Conservation (phyloP, 2,888 invertebrate genomes). For the Pseudococcus jackbeardsleyi region DNA sequence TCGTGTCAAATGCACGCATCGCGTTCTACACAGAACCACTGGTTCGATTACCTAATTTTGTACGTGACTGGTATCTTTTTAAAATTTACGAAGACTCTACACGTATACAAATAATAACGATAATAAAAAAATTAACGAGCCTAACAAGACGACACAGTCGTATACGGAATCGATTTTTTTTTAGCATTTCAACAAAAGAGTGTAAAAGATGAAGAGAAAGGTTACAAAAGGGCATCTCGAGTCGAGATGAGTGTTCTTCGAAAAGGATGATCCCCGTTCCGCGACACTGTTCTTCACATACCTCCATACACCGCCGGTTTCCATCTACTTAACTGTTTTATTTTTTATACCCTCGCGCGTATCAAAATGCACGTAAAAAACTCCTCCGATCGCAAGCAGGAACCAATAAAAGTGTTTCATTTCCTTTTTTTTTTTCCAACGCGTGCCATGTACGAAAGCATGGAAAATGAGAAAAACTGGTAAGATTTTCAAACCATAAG, state of each 20-base stretch:
- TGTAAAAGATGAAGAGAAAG: slow-evolving; percentile 15
- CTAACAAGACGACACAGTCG: slow-evolving; percentile 27
- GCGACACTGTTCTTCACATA: neutral
- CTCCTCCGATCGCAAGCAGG: neutral
- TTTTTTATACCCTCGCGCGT: neutral
- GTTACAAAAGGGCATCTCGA: slow-evolving; percentile 41
- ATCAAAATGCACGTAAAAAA: neutral
- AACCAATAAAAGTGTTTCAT: slow-evolving; percentile 5
- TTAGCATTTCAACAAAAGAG: slow-evolving; percentile 38
- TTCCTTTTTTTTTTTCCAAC: neutral
- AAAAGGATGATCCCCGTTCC: neutral
- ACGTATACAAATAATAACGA: neutral
- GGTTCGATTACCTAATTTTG: neutral
- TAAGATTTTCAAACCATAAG: neutral
- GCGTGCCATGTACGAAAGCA: neutral
- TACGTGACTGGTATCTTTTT: neutral
- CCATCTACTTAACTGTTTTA: neutral
- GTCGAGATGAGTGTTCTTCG: slow-evolving; percentile 10
- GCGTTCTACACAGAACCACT: neutral
- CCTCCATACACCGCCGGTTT: neutral
- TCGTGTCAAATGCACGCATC: slow-evolving; percentile 12
- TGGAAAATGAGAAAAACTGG: neutral
- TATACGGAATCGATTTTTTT: slow-evolving; percentile 27
- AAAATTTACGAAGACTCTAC: neutral
- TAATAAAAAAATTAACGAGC: slow-evolving; percentile 43